These are phyloP conservation scores for Penaeus indicus DNA, from an alignment of 1,140 invertebrate genomes.

Conservation along the genomic window DNA sequence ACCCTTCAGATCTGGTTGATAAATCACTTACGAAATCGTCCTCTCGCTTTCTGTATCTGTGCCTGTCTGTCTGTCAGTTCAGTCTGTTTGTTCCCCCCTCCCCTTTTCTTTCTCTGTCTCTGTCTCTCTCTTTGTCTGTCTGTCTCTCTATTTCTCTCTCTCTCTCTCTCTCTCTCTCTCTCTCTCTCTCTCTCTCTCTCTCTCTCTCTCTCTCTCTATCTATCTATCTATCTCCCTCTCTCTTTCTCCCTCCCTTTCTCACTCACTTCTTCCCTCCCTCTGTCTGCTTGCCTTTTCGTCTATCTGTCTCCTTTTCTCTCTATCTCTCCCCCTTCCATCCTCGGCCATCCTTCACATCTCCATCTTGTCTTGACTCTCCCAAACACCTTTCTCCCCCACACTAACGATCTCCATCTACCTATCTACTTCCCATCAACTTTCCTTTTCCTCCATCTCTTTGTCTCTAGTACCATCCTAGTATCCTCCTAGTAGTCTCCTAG, in stretches of 20 bases:
- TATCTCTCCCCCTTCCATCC: neutral
- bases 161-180: neutral
- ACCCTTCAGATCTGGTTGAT: no score
- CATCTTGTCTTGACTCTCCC: no score
- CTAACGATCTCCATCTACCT: no score
- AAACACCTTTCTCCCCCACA: no score
- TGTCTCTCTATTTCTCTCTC: neutral
- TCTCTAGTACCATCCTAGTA: no score
- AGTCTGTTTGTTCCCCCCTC: no score
- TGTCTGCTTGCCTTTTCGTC: neutral
- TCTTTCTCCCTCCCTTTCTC: neutral
- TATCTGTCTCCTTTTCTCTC: neutral
- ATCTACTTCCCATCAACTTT: neutral
- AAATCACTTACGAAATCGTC: no score
- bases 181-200: conserved; percentile 10
- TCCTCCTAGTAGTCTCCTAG: no score
- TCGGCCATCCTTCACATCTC: neutral
- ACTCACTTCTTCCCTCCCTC: neutral
- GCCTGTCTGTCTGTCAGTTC: no score
- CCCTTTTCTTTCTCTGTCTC: neutral
- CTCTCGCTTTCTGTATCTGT: no score
- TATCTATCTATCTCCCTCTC: neutral
- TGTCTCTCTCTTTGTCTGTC: neutral
- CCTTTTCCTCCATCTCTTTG: neutral
- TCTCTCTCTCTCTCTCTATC: neutral